These are phyloP conservation scores for Neogobius melanostomus DNA, from an alignment of 2,113 vertebrate species.

Conservation along the genomic window DNA sequence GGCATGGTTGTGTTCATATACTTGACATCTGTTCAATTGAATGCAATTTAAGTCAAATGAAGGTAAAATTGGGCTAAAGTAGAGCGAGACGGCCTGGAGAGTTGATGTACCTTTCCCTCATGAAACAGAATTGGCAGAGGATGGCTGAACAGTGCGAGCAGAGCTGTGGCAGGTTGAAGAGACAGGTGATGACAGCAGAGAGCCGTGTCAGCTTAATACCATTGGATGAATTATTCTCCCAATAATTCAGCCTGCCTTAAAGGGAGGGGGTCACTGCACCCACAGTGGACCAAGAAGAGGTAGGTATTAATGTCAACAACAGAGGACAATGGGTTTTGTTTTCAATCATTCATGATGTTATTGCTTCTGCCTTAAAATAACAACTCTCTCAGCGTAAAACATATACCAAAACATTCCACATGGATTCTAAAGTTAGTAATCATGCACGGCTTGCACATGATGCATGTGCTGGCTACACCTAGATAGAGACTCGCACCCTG, in stretches of 20 bases:
- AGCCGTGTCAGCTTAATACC: slow-evolving; percentile 51
- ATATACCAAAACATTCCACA: not conserved
- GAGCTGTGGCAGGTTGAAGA: slow-evolving; percentile 29
- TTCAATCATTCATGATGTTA: slow-evolving; percentile 3
- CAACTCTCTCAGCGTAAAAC: not conserved
- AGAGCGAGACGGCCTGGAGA: not conserved
- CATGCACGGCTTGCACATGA: not conserved
- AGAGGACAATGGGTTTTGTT: not conserved
- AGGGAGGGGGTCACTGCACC: slow-evolving; percentile 7
- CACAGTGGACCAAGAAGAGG: not conserved
- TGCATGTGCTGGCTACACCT: too few relatives aligned
- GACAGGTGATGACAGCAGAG: slow-evolving; percentile 45
- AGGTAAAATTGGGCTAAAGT: slow-evolving; percentile 3
- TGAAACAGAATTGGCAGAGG: slow-evolving; percentile 1
- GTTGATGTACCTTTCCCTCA: not conserved
- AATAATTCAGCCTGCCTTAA: slow-evolving; percentile 50
- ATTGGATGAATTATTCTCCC: slow-evolving; percentile 62
- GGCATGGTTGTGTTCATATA: too few relatives aligned
- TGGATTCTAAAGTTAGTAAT: too few relatives aligned
- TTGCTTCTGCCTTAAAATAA: not conserved
- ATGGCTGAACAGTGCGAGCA: not conserved
- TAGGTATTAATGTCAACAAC: not conserved
- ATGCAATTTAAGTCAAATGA: not conserved
- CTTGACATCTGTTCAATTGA: too few relatives aligned
- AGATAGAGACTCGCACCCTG: too few relatives aligned